phyloP scores from a whole-genome alignment of 2,888 invertebrate species.

The Parnassius apollo region DNA sequence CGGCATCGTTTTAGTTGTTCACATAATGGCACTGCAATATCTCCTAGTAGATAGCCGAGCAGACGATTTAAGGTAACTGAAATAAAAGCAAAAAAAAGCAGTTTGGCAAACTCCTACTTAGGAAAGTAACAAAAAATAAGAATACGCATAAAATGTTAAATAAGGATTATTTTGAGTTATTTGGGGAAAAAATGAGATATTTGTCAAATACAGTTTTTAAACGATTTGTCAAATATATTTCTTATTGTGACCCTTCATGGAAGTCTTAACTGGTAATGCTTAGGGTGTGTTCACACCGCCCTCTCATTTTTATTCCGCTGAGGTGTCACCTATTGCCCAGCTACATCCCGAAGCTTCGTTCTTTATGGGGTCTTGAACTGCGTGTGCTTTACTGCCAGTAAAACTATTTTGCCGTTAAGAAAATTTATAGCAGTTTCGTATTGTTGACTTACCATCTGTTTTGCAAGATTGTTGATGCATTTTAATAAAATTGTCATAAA shows the following conservation, averaged over 20 bases:
- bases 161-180: no score
- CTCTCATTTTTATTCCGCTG: constrained; percentile 44
- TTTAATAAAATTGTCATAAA: neutral
- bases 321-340: constrained; percentile 37
- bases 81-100: no score
- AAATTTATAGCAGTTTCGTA: constrained; percentile 8
- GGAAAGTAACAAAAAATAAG: no score
- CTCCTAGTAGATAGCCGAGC: no score
- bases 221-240: neutral
- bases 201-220: no score
- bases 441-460: constrained; percentile 8
- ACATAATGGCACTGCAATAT: no score
- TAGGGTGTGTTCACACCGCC: constrained; percentile 32
- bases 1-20: no score
- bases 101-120: no score
- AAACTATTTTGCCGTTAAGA: constrained; percentile 9
- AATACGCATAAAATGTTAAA: no score
- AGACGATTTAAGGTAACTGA: no score
- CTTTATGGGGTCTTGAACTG: constrained; percentile 24
- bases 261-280: constrained; percentile 1
- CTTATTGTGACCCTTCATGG: neutral
- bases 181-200: no score
- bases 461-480: neutral
- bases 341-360: constrained; percentile 8
- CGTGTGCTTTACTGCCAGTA: constrained; percentile 9